Evolutionary conservation across 2,113 vertebrate genomes (phyloP).

Genomic region (Lampris incognitus): DNA sequence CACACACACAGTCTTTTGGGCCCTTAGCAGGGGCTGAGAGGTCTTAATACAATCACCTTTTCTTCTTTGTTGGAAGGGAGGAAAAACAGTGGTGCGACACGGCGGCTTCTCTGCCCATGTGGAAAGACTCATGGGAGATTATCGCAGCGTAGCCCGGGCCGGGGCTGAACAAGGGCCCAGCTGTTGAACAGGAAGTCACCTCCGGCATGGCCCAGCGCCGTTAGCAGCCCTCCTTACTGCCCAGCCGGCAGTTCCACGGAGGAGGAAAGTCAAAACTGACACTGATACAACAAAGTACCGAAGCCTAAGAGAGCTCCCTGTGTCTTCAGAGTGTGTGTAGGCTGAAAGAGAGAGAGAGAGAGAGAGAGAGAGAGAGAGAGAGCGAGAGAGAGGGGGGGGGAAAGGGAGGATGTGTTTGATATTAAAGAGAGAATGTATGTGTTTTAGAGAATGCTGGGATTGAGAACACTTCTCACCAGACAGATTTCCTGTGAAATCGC

Average conservation of each 20-base stretch:
- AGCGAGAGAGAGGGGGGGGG: not conserved
- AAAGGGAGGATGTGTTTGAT: conserved; percentile 31
- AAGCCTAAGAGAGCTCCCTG: conserved; percentile 72
- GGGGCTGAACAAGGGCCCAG: conserved; percentile 70
- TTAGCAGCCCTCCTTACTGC: conserved; percentile 54
- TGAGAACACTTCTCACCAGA: conserved; percentile 31
- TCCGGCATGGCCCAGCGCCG: conserved; percentile 66
- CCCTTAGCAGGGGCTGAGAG: conserved; percentile 58
- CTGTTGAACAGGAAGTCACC: conserved; percentile 83
- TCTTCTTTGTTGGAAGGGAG: conserved; percentile 78
- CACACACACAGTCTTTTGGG: conserved; percentile 68
- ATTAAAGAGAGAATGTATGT: conserved; percentile 9
- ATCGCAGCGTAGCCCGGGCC: conserved; percentile 57
- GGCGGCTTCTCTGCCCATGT: conserved; percentile 74
- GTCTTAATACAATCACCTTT: conserved; percentile 79
- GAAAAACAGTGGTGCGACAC: conserved; percentile 77
- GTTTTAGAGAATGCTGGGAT: conserved; percentile 35
- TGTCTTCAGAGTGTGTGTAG: conserved; percentile 55
- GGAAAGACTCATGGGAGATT: conserved; percentile 80
- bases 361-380: conserved; percentile 16
- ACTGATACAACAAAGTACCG: conserved; percentile 68
- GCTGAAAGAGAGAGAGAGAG: conserved; percentile 16
- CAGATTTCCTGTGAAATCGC: conserved; percentile 46
- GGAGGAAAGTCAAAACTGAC: conserved; percentile 67
- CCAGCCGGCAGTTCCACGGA: conserved; percentile 44